Conservation (phyloP, 1,140 invertebrate genomes). For the Thalassaphorura encarpata region DNA sequence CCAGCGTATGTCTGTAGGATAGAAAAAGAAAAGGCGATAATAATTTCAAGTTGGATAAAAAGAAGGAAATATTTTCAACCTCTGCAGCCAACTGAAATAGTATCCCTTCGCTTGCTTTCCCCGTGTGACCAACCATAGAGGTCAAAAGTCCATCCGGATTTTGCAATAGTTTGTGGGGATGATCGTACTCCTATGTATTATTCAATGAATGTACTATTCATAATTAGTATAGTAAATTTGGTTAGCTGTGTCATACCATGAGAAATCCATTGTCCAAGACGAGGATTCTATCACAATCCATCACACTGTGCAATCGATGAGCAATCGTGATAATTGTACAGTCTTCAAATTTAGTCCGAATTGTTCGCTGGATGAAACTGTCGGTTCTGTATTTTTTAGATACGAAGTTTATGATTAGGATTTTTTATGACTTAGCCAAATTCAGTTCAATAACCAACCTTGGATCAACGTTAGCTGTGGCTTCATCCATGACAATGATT, state of each 20-base stretch:
- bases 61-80: too few species aligned
- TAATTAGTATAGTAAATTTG: background rate
- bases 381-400: slow-evolving; percentile 42
- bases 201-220: too few species aligned
- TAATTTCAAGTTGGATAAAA: too few species aligned
- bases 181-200: slow-evolving; percentile 51
- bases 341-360: slow-evolving; percentile 54
- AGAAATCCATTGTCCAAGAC: slow-evolving; percentile 57
- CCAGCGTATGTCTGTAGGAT: too few species aligned
- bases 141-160: slow-evolving; percentile 37
- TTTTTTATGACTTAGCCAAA: background rate
- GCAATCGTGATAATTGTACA: slow-evolving; percentile 78
- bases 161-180: slow-evolving; percentile 52
- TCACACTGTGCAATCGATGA: slow-evolving; percentile 67
- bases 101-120: slow-evolving; percentile 3
- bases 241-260: slow-evolving; percentile 36
- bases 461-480: slow-evolving; percentile 40
- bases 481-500: slow-evolving; percentile 42
- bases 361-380: slow-evolving; percentile 59
- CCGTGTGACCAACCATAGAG: slow-evolving; percentile 40
- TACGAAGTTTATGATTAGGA: background rate
- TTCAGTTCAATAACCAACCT: slow-evolving; percentile 17
- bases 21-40: too few species aligned
- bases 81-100: slow-evolving; percentile 19
- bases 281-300: slow-evolving; percentile 49